Conservation (phyloP, 2,797 vertebrate genomes). For the Eulemur coronatus region DNA sequence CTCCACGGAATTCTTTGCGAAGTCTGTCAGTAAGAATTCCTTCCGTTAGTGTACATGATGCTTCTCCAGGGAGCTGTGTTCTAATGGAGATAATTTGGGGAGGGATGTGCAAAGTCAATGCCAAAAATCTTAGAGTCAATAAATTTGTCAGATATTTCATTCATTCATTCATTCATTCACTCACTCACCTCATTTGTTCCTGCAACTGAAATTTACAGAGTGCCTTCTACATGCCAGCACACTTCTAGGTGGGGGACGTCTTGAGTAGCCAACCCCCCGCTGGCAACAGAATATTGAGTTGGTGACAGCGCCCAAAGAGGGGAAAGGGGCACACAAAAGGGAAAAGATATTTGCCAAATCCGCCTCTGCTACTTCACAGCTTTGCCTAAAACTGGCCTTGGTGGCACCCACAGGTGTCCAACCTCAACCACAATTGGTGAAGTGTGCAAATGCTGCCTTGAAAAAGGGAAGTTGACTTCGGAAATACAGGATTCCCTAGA, state of each 20-base stretch:
- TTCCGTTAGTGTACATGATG: background rate
- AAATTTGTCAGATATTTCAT: background rate
- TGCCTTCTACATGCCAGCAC: background rate
- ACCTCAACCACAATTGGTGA: constrained; percentile 26
- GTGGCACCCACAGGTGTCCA: constrained; percentile 47
- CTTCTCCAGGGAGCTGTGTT: background rate
- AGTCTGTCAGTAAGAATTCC: background rate
- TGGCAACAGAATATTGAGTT: background rate
- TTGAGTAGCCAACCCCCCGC: background rate
- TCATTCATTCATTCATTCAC: background rate
- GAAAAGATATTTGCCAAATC: background rate
- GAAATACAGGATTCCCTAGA: constrained; percentile 64
- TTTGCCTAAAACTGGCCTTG: constrained; percentile 40
- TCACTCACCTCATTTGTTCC: background rate
- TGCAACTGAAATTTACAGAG: background rate
- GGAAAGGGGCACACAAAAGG: background rate
- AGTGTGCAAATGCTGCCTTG: constrained; percentile 48
- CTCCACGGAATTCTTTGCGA: background rate
- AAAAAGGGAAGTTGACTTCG: constrained; percentile 67
- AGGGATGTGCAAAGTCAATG: background rate
- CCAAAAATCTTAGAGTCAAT: background rate
- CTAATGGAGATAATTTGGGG: background rate
- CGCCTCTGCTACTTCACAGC: background rate
- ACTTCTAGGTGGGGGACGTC: background rate
- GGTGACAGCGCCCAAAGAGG: background rate